phyloP scores from a whole-genome alignment of 1,140 invertebrate species.

The Tenebrio molitor region DNA sequence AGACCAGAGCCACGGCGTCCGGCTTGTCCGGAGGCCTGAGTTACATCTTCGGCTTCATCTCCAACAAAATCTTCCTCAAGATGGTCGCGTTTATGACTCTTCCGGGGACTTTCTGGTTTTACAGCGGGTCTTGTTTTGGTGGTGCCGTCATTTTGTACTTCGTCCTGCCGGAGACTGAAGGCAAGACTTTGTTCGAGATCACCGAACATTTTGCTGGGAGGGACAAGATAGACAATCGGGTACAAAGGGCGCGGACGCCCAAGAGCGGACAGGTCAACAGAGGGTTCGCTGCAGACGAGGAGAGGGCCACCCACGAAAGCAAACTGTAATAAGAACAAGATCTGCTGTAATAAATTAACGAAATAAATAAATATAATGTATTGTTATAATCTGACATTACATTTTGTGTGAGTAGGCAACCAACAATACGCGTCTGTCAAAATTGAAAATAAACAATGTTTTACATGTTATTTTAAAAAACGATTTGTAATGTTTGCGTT shows the following conservation, averaged over 20 bases:
- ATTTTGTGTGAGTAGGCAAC: no score
- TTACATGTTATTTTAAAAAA: no score
- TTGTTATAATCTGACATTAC: no score
- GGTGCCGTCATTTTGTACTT: conserved; percentile 72
- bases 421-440: no score
- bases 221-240: conserved; percentile 65
- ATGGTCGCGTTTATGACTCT: conserved; percentile 74
- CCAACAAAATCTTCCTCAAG: conserved; percentile 79
- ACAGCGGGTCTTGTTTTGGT: conserved; percentile 73
- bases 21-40: conserved; percentile 76
- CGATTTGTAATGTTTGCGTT: no score
- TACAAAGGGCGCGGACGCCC: neutral
- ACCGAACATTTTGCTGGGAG: conserved; percentile 76
- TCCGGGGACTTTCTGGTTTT: conserved; percentile 77
- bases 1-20: conserved; percentile 76
- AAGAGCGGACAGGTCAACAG: conserved; percentile 9
- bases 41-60: conserved; percentile 79
- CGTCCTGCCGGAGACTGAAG: conserved; percentile 84
- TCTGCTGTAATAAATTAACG: no score
- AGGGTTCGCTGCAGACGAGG: conserved; percentile 4
- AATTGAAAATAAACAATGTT: no score
- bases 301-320: neutral
- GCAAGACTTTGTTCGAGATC: conserved; percentile 80
- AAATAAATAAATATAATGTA: no score
- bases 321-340: neutral